Evolutionary conservation across 1,140 invertebrate genomes (phyloP), one percentile per base, ranked within the genome.

Genomic region (Augochlora pura): DNA sequence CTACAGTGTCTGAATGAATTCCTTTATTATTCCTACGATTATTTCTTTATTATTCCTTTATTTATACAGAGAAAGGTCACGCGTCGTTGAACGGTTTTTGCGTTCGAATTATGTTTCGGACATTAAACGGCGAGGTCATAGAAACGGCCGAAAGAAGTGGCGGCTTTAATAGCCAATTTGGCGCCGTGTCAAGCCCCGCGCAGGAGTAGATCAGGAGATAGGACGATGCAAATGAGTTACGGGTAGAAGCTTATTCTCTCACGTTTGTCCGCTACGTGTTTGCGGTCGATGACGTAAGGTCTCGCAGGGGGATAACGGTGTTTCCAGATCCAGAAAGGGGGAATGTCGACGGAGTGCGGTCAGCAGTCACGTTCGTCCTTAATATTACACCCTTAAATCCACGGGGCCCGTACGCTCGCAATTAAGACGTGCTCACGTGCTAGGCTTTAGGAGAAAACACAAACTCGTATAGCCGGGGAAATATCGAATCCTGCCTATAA

Each of bases 361-460:
- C 83, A 87, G 73, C 74, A 83, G 86, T 85, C 86, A 88, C 86
- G 86, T 88, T 66, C 86, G 81, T 75, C 86, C 83, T 88, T 88
- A 88, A 88, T 88, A 88, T 87, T 86, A 76, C 81, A 86, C 83
- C 83, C 86, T 87, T 85, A 85, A 87, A 87, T 85, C 81, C 69
- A 80, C 74, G 76, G 46, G 78, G n/a, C n/a, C 73, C 72, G 70
- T 82, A 81, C 85, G 71, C 78, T 71, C 70, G 83, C 81, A 84
- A 86, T 87, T 87, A 87, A 87, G 78, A 86, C 75, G 81, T 74
- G 73, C 81, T 86, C 84, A 83, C 84, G 84, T 86, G 65, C 78
- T 62, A n/a, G 60, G 66, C 67, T 86, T 75, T 62, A 42, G 62
- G 68, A 71, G 77, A 85, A 83, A 86, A 86, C 76, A 70, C 64